Evolutionary conservation across 1,140 invertebrate species (phyloP).

Genomic region (Cotesia chilonis): DNA sequence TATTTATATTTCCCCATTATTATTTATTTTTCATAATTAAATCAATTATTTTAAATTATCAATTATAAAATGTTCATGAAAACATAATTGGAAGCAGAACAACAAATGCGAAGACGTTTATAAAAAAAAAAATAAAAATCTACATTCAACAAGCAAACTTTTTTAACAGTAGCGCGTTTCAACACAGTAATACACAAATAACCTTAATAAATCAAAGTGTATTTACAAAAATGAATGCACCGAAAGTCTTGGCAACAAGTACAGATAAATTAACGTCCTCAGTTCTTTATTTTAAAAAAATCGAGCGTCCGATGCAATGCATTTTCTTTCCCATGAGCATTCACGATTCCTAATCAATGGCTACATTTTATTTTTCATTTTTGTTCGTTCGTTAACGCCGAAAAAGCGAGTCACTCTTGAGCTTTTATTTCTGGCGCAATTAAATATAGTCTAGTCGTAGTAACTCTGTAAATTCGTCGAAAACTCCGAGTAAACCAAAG

Average conservation of each 20-base stretch:
- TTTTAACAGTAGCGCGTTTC: too few relatives aligned
- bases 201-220: constrained; percentile 25
- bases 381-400: constrained; percentile 8
- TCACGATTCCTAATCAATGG: constrained; percentile 40
- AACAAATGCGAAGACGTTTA: too few relatives aligned
- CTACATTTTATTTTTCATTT: constrained; percentile 22
- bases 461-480: constrained; percentile 23
- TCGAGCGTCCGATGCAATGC: too few relatives aligned
- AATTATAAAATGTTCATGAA: background rate
- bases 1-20: too few relatives aligned
- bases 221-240: constrained; percentile 14
- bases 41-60: background rate
- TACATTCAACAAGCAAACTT: too few relatives aligned
- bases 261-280: background rate
- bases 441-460: constrained; percentile 9
- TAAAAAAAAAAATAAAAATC: too few relatives aligned
- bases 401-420: background rate
- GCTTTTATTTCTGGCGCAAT: too few relatives aligned
- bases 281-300: background rate
- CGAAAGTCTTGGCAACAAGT: background rate
- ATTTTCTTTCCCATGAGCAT: background rate
- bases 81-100: background rate
- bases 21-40: too few relatives aligned
- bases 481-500: background rate
- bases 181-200: background rate